Conservation (phyloP, 2,113 vertebrate genomes). For the Spermophilus dauricus region DNA sequence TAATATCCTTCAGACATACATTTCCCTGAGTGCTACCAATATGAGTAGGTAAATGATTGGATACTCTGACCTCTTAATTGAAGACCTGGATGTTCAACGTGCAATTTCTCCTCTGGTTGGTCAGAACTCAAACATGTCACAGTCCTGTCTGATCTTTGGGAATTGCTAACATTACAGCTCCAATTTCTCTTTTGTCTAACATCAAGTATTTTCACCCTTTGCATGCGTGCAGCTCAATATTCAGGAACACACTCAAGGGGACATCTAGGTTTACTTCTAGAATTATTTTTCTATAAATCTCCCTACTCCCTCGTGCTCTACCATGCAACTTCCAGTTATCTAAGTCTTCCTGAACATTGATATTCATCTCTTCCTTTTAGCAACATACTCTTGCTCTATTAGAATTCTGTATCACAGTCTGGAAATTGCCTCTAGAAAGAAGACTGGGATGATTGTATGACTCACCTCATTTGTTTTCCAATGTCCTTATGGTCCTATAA, state of each 20-base stretch:
- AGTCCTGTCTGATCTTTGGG: not conserved
- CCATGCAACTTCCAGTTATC: not conserved
- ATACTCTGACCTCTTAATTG: not conserved
- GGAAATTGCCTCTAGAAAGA: slow-evolving; percentile 9
- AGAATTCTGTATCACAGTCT: not conserved
- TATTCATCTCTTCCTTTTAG: not conserved
- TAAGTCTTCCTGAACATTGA: not conserved
- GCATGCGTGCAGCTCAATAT: not conserved
- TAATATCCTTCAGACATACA: not conserved
- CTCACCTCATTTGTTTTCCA: not conserved
- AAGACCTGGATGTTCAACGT: not conserved
- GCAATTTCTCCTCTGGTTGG: not conserved
- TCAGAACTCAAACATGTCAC: not conserved
- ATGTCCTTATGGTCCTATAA: not conserved
- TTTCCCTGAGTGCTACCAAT: not conserved
- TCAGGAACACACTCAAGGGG: not conserved
- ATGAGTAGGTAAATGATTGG: not conserved
- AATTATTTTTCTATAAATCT: not conserved
- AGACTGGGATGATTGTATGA: not conserved
- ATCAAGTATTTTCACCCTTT: not conserved
- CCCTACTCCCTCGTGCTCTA: not conserved
- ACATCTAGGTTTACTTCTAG: not conserved
- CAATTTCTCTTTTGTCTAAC: not conserved
- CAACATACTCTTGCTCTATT: not conserved
- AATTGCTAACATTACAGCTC: not conserved